Conservation (phyloP, 2,797 vertebrate genomes). For the Staurois parvus region DNA sequence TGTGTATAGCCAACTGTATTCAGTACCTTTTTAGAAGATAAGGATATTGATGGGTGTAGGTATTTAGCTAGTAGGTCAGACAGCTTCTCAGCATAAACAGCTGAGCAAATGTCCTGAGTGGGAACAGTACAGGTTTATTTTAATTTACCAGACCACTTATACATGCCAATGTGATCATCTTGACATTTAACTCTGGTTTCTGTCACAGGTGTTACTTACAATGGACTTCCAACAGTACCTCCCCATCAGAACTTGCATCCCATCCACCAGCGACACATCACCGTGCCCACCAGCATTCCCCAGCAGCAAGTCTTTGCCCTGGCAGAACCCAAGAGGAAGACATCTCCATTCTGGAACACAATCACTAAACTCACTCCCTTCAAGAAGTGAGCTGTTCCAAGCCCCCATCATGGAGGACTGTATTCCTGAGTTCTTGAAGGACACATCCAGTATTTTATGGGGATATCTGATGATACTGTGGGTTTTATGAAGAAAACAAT, state of each 20-base stretch:
- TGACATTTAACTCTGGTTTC: background rate
- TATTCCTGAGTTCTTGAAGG: conserved; percentile 4
- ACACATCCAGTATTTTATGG: conserved; percentile 18
- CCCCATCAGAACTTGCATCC: conserved; percentile 90
- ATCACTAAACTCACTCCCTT: conserved; percentile 90
- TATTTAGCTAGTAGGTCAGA: no score
- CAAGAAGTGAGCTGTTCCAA: conserved; percentile 81
- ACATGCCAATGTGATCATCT: no score
- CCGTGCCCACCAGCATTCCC: conserved; percentile 92
- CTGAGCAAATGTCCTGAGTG: no score
- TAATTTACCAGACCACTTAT: no score
- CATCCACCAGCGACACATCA: conserved; percentile 93
- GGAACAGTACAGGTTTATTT: no score
- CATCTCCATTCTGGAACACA: conserved; percentile 88
- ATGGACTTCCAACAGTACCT: conserved; percentile 78
- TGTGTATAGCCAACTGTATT: no score
- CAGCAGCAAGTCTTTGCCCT: conserved; percentile 95
- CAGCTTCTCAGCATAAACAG: no score
- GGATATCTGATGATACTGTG: background rate
- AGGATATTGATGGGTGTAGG: no score
- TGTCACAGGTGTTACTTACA: conserved; percentile 80
- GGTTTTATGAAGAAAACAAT: conserved; percentile 32
- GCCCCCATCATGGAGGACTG: background rate
- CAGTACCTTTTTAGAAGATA: no score
- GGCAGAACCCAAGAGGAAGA: conserved; percentile 93